These are phyloP conservation scores for Pangasius larnaudii DNA, from an alignment of 2,797 vertebrate species.

Conservation along the genomic window DNA sequence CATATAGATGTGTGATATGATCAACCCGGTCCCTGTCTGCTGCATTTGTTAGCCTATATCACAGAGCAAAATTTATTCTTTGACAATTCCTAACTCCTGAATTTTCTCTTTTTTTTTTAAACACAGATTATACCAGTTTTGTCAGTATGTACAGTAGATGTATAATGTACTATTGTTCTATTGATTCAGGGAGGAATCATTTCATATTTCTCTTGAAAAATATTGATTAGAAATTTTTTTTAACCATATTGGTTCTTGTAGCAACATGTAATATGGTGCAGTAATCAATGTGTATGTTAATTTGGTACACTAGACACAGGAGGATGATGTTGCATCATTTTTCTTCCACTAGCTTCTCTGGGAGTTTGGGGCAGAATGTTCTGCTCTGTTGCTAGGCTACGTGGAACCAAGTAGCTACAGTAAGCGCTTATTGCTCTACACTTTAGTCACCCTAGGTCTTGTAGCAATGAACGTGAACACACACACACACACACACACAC, in stretches of 20 bases:
- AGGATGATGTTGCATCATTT: slow-evolving; percentile 49
- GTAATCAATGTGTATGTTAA: slow-evolving; percentile 17
- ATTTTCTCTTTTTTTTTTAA: not conserved
- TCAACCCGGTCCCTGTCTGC: too few species aligned
- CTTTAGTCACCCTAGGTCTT: slow-evolving; percentile 50
- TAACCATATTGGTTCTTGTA: not conserved
- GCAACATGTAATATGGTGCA: not conserved
- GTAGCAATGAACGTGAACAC: slow-evolving; percentile 43
- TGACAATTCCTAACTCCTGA: not conserved
- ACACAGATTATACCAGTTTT: not conserved
- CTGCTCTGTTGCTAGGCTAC: slow-evolving; percentile 63
- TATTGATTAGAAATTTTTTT: not conserved
- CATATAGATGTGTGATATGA: not conserved
- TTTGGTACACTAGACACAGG: slow-evolving; percentile 4
- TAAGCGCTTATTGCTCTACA: slow-evolving; percentile 55
- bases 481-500: slow-evolving; percentile 12
- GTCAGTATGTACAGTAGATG: not conserved
- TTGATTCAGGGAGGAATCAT: not conserved
- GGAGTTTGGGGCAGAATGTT: slow-evolving; percentile 56
- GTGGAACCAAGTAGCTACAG: slow-evolving; percentile 52
- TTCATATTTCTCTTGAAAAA: not conserved
- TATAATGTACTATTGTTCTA: not conserved
- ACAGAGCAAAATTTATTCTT: not conserved
- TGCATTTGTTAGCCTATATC: not conserved
- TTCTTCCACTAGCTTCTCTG: slow-evolving; percentile 54